Conservation (phyloP, 2,113 vertebrate genomes). For the Speoplatyrhinus poulsoni region DNA sequence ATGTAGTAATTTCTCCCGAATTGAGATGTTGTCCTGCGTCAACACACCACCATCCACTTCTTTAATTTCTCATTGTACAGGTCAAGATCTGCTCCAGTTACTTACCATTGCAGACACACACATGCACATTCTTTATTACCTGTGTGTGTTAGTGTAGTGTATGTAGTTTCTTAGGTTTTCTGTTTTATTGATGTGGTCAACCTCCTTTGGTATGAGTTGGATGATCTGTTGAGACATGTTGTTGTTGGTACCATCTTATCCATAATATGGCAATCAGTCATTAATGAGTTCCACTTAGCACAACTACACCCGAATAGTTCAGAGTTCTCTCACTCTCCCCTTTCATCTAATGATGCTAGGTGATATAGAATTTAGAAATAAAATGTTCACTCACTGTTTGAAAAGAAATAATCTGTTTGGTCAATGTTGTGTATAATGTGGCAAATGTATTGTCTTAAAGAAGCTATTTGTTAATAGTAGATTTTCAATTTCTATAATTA, state of each 20-base stretch:
- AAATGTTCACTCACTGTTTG: too few relatives aligned
- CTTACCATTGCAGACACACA: too few relatives aligned
- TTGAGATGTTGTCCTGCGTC: slow-evolving; percentile 37
- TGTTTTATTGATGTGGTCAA: too few relatives aligned
- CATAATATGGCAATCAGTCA: background rate
- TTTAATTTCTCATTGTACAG: background rate
- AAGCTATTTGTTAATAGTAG: too few relatives aligned
- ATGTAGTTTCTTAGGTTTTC: too few relatives aligned
- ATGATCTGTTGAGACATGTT: slow-evolving; percentile 3
- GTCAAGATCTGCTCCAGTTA: slow-evolving; percentile 4
- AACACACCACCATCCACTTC: slow-evolving; percentile 24
- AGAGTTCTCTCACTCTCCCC: background rate
- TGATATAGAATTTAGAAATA: too few relatives aligned
- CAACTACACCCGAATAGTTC: background rate
- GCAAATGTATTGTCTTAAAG: too few relatives aligned
- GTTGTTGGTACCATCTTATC: slow-evolving; percentile 22
- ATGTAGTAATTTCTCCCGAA: slow-evolving; percentile 36
- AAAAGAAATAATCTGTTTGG: too few relatives aligned
- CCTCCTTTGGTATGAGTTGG: background rate
- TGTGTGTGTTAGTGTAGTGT: too few relatives aligned
- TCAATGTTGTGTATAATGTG: too few relatives aligned
- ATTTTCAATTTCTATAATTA: too few relatives aligned
- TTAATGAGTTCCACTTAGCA: slow-evolving; percentile 18
- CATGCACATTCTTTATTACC: too few relatives aligned
- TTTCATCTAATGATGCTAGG: background rate